phyloP scores from a whole-genome alignment of 1,140 invertebrate species.

The Anagrus nilaparvatae region DNA sequence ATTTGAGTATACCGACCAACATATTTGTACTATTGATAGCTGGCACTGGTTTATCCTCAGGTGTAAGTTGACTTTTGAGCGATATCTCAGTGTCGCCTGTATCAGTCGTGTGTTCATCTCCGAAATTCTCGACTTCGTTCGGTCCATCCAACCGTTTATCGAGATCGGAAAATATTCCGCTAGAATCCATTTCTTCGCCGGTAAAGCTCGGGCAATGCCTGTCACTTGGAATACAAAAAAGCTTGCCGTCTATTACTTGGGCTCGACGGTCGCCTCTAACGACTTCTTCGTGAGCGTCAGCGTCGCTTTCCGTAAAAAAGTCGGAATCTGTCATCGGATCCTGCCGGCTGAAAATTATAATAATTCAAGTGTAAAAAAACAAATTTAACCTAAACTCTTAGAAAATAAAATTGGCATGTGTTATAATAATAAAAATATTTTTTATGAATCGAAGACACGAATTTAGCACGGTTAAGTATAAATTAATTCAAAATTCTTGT shows the following conservation, averaged over 20 bases:
- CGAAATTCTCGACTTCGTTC: slow-evolving; percentile 22
- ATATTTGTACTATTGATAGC: slow-evolving; percentile 10
- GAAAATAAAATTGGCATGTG: no score
- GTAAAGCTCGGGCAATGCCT: slow-evolving; percentile 39
- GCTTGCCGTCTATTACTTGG: slow-evolving; percentile 67
- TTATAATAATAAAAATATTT: no score
- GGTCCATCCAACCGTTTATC: slow-evolving; percentile 45
- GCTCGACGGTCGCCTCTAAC: slow-evolving; percentile 51
- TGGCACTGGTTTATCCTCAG: slow-evolving; percentile 15
- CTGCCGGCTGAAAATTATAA: slow-evolving; percentile 46
- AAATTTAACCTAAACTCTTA: no score
- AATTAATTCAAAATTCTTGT: no score
- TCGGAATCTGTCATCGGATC: slow-evolving; percentile 84
- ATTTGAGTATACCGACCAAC: no score
- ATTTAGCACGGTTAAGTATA: no score
- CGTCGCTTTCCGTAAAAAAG: slow-evolving; percentile 80
- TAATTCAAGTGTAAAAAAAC: no score
- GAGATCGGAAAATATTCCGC: slow-evolving; percentile 74
- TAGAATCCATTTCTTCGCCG: slow-evolving; percentile 70
- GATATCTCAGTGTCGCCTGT: slow-evolving; percentile 36
- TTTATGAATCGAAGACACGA: no score
- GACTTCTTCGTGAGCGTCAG: slow-evolving; percentile 66
- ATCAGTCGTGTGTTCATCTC: slow-evolving; percentile 31
- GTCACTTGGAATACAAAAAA: slow-evolving; percentile 53
- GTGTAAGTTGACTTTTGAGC: slow-evolving; percentile 32